A percentile compares a stretch with the other conserved stretches of the same genome.
These are phyloP conservation scores for Bombus confusus DNA, from an alignment of 1,140 invertebrate species.

Conservation along the genomic window DNA sequence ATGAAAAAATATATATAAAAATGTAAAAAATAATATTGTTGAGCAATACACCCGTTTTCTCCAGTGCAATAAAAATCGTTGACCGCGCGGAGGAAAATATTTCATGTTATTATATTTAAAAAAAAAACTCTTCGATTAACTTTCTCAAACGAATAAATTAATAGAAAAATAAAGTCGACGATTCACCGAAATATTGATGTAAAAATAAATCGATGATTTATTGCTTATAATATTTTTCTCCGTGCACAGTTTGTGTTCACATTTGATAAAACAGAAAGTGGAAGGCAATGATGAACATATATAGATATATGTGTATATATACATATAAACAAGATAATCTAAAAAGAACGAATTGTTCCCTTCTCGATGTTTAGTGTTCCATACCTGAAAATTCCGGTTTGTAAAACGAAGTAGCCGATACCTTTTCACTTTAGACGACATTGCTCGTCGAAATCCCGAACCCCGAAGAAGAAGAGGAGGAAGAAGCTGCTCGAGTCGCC, in stretches of 20 bases:
- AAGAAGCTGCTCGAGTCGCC: constrained; percentile 66
- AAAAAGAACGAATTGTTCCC: constrained; percentile 37
- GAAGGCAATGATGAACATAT: constrained; percentile 51
- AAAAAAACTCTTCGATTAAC: no score
- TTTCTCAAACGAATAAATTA: not conserved
- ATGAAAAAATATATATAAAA: constrained; percentile 31
- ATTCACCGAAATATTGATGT: not conserved
- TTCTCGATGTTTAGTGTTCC: constrained; percentile 54
- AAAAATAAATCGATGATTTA: not conserved
- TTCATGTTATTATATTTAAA: not conserved
- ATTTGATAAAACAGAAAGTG: constrained; percentile 30
- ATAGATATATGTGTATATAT: not conserved
- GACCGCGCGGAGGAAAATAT: constrained; percentile 41
- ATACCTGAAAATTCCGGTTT: constrained; percentile 74
- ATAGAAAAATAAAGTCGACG: not conserved
- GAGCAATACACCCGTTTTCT: constrained; percentile 54
- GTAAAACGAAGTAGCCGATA: constrained; percentile 69
- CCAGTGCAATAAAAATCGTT: constrained; percentile 37
- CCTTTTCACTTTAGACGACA: constrained; percentile 65
- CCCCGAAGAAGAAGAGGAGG: constrained; percentile 68
- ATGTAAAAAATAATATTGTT: constrained; percentile 13
- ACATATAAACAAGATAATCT: constrained; percentile 40
- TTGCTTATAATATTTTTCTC: constrained; percentile 38
- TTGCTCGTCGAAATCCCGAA: constrained; percentile 69
- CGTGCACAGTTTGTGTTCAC: constrained; percentile 6